Evolutionary conservation across 2,888 invertebrate genomes (phyloP).

Genomic region (Chorisops tibialis): DNA sequence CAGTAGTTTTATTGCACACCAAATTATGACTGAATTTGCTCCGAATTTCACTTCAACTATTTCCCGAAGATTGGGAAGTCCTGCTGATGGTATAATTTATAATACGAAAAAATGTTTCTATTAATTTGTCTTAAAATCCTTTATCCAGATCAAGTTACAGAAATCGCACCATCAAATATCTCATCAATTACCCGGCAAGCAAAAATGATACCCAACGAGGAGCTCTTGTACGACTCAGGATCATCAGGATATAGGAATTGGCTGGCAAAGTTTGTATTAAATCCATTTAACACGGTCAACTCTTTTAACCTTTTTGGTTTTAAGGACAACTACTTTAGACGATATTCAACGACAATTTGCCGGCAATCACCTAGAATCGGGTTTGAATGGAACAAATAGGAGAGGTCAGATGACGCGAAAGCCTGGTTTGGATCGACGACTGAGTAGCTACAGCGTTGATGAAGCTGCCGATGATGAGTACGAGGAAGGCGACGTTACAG

Average conservation of each 20-base stretch:
- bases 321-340: conserved; percentile 68
- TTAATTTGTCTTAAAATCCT: too few species aligned
- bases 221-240: conserved; percentile 65
- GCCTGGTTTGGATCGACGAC: conserved; percentile 33
- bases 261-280: conserved; percentile 63
- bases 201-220: conserved; percentile 49
- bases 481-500: conserved; percentile 60
- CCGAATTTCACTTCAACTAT: conserved; percentile 31
- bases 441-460: conserved; percentile 36
- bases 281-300: too few species aligned
- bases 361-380: conserved; percentile 34
- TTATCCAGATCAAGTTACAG: neutral
- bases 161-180: neutral
- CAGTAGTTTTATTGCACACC: conserved; percentile 69
- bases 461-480: conserved; percentile 56
- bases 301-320: conserved; percentile 25
- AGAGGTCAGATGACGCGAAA: conserved; percentile 48
- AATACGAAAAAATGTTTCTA: neutral
- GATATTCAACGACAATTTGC: conserved; percentile 67
- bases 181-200: neutral
- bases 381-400: conserved; percentile 33
- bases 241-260: conserved; percentile 71
- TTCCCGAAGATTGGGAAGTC: conserved; percentile 34
- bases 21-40: conserved; percentile 65
- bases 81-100: neutral